These are phyloP conservation scores for Falco rusticolus DNA, from an alignment of 2,797 vertebrate genomes.

Conservation along the genomic window DNA sequence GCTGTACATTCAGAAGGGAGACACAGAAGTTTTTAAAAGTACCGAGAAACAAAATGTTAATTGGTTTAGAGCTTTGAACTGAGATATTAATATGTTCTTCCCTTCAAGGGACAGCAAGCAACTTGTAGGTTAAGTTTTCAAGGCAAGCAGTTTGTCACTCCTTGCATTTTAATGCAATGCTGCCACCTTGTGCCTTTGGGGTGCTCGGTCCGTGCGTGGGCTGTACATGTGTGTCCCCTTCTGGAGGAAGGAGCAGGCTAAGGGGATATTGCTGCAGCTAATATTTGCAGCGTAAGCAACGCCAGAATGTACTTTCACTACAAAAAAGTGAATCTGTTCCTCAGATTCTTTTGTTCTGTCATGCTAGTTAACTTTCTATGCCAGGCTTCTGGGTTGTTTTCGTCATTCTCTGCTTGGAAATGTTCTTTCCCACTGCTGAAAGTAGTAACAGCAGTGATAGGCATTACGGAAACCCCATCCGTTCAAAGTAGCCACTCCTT, in stretches of 20 bases:
- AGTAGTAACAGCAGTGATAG: fast-evolving
- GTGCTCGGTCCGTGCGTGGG: neutral
- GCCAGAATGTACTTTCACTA: neutral
- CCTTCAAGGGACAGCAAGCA: neutral
- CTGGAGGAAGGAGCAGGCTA: neutral
- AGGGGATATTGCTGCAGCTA: neutral
- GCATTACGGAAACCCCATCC: neutral
- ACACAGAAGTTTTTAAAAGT: neutral
- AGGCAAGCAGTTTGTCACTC: neutral
- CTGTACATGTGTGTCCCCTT: too few species aligned
- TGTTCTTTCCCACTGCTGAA: neutral
- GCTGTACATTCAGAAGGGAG: neutral
- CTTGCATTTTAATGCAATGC: neutral
- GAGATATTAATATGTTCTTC: neutral
- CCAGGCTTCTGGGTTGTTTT: neutral
- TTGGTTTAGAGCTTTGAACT: neutral
- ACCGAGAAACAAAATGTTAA: neutral
- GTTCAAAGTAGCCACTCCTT: neutral
- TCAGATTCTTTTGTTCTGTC: neutral
- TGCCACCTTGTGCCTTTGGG: constrained; percentile 70
- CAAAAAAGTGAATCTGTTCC: neutral
- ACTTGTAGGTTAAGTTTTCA: neutral
- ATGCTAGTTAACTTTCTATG: neutral
- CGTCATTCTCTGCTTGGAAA: neutral
- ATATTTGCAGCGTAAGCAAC: neutral